Percentiles rank a stretch among this genome's conserved stretches.
phyloP scores from a whole-genome alignment of 2,797 vertebrate species.

The Schizopygopsis pylzovi region DNA sequence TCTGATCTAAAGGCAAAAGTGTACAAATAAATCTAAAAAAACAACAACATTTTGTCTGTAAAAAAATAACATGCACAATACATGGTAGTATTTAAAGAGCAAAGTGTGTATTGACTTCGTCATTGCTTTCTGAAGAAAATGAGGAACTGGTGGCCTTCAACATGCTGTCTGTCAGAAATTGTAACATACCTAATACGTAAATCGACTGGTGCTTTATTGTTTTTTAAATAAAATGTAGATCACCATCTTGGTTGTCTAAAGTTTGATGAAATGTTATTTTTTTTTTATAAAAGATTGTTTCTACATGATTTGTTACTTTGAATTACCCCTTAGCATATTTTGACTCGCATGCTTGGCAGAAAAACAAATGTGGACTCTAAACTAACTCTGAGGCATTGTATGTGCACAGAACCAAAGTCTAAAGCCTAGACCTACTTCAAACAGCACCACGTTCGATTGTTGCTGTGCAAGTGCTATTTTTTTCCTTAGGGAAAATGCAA shows the following conservation, averaged over 20 bases:
- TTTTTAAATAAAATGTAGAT: not conserved
- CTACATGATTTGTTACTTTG: not conserved
- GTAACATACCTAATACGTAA: not conserved
- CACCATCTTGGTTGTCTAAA: not conserved
- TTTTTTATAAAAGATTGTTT: not conserved
- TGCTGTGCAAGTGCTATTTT: not conserved
- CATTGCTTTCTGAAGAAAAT: too few species aligned
- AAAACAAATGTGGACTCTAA: not conserved
- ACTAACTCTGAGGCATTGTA: too few species aligned
- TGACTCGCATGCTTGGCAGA: not conserved
- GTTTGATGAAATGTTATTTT: not conserved
- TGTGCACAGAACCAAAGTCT: too few species aligned
- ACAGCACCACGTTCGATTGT: not conserved
- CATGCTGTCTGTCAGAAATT: not conserved
- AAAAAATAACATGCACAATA: not conserved
- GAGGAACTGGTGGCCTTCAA: not conserved
- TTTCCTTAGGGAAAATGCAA: conserved; percentile 4
- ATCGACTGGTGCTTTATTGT: not conserved
- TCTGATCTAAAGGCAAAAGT: not conserved
- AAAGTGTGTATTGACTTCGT: not conserved
- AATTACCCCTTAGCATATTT: not conserved
- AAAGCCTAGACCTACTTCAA: not conserved
- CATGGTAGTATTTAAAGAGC: not conserved
- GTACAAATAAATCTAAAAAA: too few species aligned
- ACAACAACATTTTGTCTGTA: not conserved